These are phyloP conservation scores for Hypanus sabinus DNA, from an alignment of 2,113 vertebrate species.

Conservation along the genomic window DNA sequence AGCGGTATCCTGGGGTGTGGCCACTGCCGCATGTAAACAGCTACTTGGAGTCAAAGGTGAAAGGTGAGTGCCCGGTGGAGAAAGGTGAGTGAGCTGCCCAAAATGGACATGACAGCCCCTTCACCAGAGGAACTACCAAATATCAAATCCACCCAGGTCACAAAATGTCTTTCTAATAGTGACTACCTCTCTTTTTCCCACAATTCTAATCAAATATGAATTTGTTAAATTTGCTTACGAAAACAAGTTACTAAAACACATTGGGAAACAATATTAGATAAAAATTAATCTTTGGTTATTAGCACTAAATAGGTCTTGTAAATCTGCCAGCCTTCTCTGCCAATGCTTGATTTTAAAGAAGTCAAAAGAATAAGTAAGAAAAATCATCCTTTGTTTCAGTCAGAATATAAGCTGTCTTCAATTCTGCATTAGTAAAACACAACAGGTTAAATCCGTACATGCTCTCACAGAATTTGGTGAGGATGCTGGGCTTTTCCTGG, in stretches of 20 bases:
- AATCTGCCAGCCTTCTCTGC: no score
- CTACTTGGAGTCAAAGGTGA: no score
- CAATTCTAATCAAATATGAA: not conserved
- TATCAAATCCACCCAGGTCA: not conserved
- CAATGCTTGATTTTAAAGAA: not conserved
- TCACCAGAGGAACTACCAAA: not conserved
- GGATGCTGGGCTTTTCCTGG: conserved; percentile 94
- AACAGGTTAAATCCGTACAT: conserved; percentile 67
- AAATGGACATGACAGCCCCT: no score
- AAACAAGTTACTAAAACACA: not conserved
- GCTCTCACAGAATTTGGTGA: conserved; percentile 92
- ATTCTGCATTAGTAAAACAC: not conserved
- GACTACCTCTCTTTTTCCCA: not conserved
- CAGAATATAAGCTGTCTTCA: not conserved
- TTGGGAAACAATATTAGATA: not conserved
- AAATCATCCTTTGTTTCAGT: not conserved
- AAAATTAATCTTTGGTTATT: no score
- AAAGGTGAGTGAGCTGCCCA: no score
- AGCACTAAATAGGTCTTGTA: no score
- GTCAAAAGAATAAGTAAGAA: not conserved
- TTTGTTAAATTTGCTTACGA: not conserved
- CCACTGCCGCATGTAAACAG: no score
- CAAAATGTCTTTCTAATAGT: not conserved
- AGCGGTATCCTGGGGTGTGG: no score
- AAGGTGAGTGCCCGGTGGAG: no score